Conservation (phyloP, 2,888 invertebrate genomes). For the Epistrophella euchroma region DNA sequence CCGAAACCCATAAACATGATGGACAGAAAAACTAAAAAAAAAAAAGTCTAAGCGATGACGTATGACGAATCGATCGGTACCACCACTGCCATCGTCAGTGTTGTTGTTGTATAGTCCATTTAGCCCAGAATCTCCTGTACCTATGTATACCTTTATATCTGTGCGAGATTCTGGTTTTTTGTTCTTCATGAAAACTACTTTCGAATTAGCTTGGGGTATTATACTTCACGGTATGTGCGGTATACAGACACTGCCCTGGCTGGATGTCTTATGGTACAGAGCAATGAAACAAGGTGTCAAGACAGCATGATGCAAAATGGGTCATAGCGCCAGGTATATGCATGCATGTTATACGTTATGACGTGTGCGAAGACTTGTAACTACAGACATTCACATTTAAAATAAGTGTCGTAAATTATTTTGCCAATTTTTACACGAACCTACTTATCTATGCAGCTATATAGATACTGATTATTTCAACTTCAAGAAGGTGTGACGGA, state of each 20-base stretch:
- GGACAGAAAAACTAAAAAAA: slow-evolving; percentile 21
- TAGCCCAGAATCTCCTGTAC: slow-evolving; percentile 50
- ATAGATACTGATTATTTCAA: not conserved
- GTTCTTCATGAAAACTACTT: slow-evolving; percentile 69
- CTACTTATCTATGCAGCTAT: too few species aligned
- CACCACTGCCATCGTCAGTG: slow-evolving; percentile 38
- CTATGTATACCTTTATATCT: not conserved
- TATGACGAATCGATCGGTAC: slow-evolving; percentile 74
- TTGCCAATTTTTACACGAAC: not conserved
- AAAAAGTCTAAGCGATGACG: slow-evolving; percentile 60
- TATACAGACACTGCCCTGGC: too few species aligned
- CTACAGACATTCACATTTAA: slow-evolving; percentile 48
- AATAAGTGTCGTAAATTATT: slow-evolving; percentile 23
- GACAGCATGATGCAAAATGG: slow-evolving; percentile 72
- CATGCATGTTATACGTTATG: slow-evolving; percentile 15
- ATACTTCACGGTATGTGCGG: slow-evolving; percentile 36
- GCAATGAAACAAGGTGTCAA: slow-evolving; percentile 59
- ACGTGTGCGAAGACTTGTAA: slow-evolving; percentile 47
- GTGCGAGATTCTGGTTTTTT: slow-evolving; percentile 36
- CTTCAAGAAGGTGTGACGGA: slow-evolving; percentile 13
- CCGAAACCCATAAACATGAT: slow-evolving; percentile 60
- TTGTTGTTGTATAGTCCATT: not conserved
- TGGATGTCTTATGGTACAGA: not conserved
- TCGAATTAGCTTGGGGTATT: slow-evolving; percentile 76
- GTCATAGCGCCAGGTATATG: slow-evolving; percentile 74